Evolutionary conservation across 2,113 vertebrate species (phyloP).

Genomic region (Xyrauchen texanus): DNA sequence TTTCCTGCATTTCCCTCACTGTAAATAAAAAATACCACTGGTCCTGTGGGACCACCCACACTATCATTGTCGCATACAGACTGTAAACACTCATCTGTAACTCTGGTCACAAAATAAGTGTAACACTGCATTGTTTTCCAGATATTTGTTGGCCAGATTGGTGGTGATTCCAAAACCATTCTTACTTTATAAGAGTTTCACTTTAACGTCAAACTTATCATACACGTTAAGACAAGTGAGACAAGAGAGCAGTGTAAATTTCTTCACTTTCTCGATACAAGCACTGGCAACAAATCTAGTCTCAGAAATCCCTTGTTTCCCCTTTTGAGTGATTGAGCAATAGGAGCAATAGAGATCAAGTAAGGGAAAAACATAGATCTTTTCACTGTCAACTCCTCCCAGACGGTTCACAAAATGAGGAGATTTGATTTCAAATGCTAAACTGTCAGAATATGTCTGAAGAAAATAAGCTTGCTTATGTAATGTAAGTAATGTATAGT

Average conservation of each 20-base stretch:
- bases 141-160: neutral
- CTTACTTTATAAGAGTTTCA: too few species aligned
- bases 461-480: neutral
- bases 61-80: neutral
- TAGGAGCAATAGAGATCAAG: neutral
- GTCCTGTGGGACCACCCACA: neutral
- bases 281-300: neutral
- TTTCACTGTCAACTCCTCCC: neutral
- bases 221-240: too few species aligned
- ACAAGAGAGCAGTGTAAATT: too few species aligned
- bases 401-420: neutral
- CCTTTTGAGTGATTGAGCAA: conserved; percentile 3
- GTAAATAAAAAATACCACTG: neutral
- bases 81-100: neutral
- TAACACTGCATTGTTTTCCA: neutral
- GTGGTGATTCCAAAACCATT: too few species aligned
- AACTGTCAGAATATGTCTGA: neutral
- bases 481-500: neutral
- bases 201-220: too few species aligned
- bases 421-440: neutral
- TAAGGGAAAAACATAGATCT: neutral
- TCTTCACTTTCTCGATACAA: neutral
- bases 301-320: neutral
- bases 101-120: neutral
- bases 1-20: neutral